Evolutionary conservation across 2,797 vertebrate genomes (phyloP), one percentile per base, ranked within the genome.

Genomic region (Pelochelys cantorii): DNA sequence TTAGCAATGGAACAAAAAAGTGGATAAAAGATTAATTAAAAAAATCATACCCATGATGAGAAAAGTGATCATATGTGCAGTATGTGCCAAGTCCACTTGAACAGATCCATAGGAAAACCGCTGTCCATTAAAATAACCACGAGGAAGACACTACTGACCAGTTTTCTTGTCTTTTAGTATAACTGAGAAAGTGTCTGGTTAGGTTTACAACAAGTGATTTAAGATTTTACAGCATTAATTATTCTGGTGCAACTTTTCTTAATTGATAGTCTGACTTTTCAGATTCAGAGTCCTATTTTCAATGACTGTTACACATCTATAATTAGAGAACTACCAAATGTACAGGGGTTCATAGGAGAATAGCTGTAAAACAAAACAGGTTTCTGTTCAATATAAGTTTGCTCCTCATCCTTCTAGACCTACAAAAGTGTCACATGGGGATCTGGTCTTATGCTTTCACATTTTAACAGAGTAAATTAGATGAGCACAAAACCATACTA

Each of bases 1-100:
- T 87, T 37, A 92, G 56, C 88, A 78, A 93, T 94, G 96, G 93
- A 90, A 92, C 2, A 2, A 57, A 65, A 48, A 48, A 48, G 42
- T 48, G 42, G 42, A 48, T 48, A 48, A 48, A 48, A 48, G 42
- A 48, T 48, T 48, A 48, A 48, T 48, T 8, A 8, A 7, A 48
- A 84, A 52, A 77, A 77, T 75, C 57, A 88, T 86, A 82, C 84
- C 86, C 48, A 42, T 82, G 78, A 86, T 54, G 8, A 7, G 93
- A 91, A 55, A 75, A 27, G 11, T 79, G 3, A 81, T 65, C 87
- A 31, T 83, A 7, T 5, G 27, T 31, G 18, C 57, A 60, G 25
- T 60, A 60, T 5, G 27, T 20, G n/a, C 18, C 22, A 27, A 86
- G 84, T 86, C n/a, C 81, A 11, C 85, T 71, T 22, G 55, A 80